A percentile compares a stretch with the other conserved stretches of the same genome.
phyloP scores from a whole-genome alignment of 2,888 invertebrate species.

The Amphipoea oculea region DNA sequence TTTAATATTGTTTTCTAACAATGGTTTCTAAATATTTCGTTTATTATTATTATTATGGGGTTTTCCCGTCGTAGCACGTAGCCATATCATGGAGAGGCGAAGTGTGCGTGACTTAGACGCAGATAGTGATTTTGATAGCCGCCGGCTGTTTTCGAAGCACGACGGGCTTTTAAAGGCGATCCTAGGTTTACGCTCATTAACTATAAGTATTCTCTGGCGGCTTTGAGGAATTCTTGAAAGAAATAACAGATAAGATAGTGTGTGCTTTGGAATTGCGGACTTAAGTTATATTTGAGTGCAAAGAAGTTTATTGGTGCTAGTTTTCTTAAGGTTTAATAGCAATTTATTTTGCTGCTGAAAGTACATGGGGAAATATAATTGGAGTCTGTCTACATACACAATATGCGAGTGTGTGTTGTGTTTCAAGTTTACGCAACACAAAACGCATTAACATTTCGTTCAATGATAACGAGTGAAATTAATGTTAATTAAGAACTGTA shows the following conservation, averaged over 20 bases:
- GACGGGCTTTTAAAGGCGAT: conserved; percentile 65
- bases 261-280: conserved; percentile 4
- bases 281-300: conserved; percentile 5
- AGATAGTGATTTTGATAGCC: conserved; percentile 76
- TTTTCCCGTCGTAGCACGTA: conserved; percentile 62
- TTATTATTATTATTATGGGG: conserved; percentile 30
- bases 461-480: conserved; percentile 68
- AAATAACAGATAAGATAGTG: conserved; percentile 40
- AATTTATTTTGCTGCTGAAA: not conserved
- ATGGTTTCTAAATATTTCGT: conserved; percentile 35
- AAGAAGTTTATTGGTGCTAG: not conserved
- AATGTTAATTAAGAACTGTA: conserved; percentile 66
- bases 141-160: conserved; percentile 75
- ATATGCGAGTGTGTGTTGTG: not conserved
- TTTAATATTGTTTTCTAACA: conserved; percentile 3
- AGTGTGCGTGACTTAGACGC: conserved; percentile 78
- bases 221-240: conserved; percentile 47
- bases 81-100: conserved; percentile 69
- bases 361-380: not conserved
- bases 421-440: conserved; percentile 29
- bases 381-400: not conserved
- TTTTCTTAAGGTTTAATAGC: conserved; percentile 6
- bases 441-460: conserved; percentile 57
- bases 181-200: conserved; percentile 63
- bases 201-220: conserved; percentile 51